Base-by-base conservation (phyloP, 2,797 vertebrate species). In the Erethizon dorsatum region DNA sequence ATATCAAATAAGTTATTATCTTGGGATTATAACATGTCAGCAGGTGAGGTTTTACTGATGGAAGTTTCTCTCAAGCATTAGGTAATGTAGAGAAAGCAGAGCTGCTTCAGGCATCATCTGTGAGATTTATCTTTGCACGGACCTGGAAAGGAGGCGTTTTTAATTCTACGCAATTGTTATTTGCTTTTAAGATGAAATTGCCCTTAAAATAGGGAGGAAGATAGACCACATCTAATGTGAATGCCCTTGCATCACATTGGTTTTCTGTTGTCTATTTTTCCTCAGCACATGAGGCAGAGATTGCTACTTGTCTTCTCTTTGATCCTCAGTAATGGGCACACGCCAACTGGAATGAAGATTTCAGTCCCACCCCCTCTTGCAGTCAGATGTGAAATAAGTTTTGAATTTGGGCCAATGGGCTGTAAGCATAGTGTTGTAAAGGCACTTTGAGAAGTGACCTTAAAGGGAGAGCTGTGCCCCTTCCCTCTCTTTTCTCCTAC, bases 161-260 rank as follows among this genome's bases (percentile, higher is more conserved):
- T 77, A 65, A 59, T 47, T 83, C 50, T 45, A 28, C 9, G 4
- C 33, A 41, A 47, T 6, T 37, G 56, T 41, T 83, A 31, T 86
- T 95, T 83, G 54, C 41, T 83, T 88, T 65, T 78, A 83, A 79
- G 83, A 24, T 89, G 26, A 73, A 75, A 89, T 92, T 92, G 33
- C 20, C 41, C 50, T 86, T 89, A 71, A 80, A 73, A 45, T 80
- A 73, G 56, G 28, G 85, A 79, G 22, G 47, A 61, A 83, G 22
- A 69, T 41, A 18, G 54, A 63, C 22, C 57, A 87, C 24, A 15
- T 65, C 56, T 80, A 12, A 37, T 45, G 13, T 7, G 31, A 69
- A 82, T 69, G 4, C 9, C 4, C 41, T 93, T 61, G 31, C 33
- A 22, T 47, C 10, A 31, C 31, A 11, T 13, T 50, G n/a, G 45